Conservation (phyloP, 2,113 vertebrate genomes). For the Oncorhynchus kisutch region DNA sequence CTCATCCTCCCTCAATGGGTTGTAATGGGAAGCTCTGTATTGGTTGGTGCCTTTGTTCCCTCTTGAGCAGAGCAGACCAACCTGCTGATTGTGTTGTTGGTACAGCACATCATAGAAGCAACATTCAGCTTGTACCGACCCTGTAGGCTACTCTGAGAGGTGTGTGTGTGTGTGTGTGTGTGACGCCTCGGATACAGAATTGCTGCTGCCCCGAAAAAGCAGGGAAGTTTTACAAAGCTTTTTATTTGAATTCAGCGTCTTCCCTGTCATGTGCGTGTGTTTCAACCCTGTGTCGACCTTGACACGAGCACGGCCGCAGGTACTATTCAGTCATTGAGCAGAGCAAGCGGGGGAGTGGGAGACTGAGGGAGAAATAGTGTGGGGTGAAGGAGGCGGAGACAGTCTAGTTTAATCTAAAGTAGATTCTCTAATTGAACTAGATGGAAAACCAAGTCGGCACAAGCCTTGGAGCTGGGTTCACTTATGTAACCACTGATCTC, state of each 20-base stretch:
- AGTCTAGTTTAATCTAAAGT: conserved; percentile 63
- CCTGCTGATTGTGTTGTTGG: not conserved
- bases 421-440: conserved; percentile 55
- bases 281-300: not conserved
- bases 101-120: not conserved
- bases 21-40: no score
- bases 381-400: conserved; percentile 43
- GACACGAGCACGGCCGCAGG: conserved; percentile 13
- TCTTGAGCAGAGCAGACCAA: not conserved
- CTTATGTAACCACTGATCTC: conserved; percentile 52
- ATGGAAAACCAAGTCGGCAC: conserved; percentile 60
- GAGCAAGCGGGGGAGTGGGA: not conserved
- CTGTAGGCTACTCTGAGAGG: not conserved
- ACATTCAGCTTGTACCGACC: not conserved
- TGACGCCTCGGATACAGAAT: not conserved
- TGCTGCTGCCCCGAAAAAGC: conserved; percentile 8
- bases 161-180: not conserved
- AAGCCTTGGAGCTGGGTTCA: conserved; percentile 36
- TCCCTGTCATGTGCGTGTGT: not conserved
- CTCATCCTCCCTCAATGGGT: no score
- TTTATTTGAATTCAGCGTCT: not conserved
- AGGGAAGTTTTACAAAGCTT: not conserved
- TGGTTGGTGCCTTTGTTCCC: not conserved
- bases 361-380: conserved; percentile 18
- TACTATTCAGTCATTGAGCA: conserved; percentile 20